Base-by-base conservation (phyloP, 1,140 invertebrate genomes). In the Contarinia nasturtii region DNA sequence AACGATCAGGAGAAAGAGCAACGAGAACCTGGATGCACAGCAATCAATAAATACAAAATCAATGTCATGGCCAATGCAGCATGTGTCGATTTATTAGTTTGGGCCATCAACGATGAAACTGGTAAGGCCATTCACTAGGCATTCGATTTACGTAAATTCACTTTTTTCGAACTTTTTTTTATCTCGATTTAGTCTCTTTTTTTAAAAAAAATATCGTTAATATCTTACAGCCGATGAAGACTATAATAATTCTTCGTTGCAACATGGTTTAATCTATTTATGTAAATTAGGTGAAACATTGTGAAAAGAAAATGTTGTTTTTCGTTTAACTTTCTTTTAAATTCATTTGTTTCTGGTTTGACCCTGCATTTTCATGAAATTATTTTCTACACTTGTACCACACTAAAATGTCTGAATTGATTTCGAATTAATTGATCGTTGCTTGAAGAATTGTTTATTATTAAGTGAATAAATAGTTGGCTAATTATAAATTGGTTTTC, bases 51-150 rank as follows among this genome's bases (percentile, higher is more conserved):
- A 58, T 89, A 92, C 57, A 93, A 94, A 68, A 80, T 96, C 22
- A 93, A 93, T 59, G 88, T 98, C 0, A 89, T 92, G 75, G 89
- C 90, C 0, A 96, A 95, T 69, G 91, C 93, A 2, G 89, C 91
- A 14, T 98, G 93, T 64, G 87, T 98, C 1, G 92, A 98, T 65
- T 73, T 98, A 0, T 72, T 98, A 2, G 91, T 98, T 22, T 98
- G 94, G 94, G 89, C 92, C 11, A 91, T 94, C 54, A 79, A 82
- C 2, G 92, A 97, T 67, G 93, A 97, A 72, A 87, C 87, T 56
- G 91, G 92, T 95, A 67, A 67, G 61, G 57, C 47, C 19, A 44
- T 22, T 43, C 8, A n/a, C n/a, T n/a, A n/a, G n/a, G n/a, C 33
- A 34, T 34, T n/a, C n/a, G n/a, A n/a, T n/a, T n/a, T n/a, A n/a